Evolutionary conservation across 2,797 vertebrate species (phyloP).

Genomic region (Sebastes vulpes): DNA sequence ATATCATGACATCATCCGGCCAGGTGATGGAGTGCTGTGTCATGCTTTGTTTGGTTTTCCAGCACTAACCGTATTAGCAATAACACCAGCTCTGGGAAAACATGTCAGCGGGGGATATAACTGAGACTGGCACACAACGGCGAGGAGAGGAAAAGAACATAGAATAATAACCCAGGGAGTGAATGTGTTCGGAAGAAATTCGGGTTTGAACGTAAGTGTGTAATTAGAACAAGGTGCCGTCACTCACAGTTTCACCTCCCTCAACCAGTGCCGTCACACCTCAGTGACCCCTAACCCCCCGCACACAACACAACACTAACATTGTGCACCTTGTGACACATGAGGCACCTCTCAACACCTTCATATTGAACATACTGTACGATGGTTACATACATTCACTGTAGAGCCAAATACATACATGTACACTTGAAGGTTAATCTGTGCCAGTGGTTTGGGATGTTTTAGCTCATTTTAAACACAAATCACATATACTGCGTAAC

Average conservation of each 20-base stretch:
- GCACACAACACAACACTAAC: conserved; percentile 33
- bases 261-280: conserved; percentile 29
- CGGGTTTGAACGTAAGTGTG: conserved; percentile 7
- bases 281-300: conserved; percentile 28
- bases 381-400: neutral
- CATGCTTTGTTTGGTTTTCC: conserved; percentile 83
- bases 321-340: conserved; percentile 34
- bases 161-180: conserved; percentile 35
- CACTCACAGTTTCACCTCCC: conserved; percentile 42
- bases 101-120: conserved; percentile 57
- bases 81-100: conserved; percentile 70
- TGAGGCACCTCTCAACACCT: conserved; percentile 24
- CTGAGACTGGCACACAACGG: conserved; percentile 10
- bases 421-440: neutral
- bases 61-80: conserved; percentile 64
- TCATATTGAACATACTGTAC: conserved; percentile 6
- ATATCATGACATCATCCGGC: conserved; percentile 73
- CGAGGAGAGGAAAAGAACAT: conserved; percentile 16
- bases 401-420: neutral
- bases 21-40: conserved; percentile 80
- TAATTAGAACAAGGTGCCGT: conserved; percentile 56
- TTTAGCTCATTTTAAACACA: neutral
- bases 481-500: neutral
- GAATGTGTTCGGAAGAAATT: conserved; percentile 33
- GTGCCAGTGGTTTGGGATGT: neutral